Base-by-base conservation (phyloP, 2,888 invertebrate species). In the Scaptomyza flava region DNA sequence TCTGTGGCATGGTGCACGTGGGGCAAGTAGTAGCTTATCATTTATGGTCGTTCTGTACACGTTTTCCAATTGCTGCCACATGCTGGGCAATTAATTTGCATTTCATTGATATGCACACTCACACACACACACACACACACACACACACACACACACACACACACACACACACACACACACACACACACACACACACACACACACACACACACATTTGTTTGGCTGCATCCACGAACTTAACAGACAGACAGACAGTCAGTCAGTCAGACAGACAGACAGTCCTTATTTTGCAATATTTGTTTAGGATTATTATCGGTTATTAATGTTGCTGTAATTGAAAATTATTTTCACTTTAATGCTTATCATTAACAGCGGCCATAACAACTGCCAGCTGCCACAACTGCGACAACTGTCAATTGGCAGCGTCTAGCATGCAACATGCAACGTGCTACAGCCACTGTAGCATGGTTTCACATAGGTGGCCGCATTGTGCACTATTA, bases 261-360 rank as follows among this genome's bases (percentile, higher is more conserved):
- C 42, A 36, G 47, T 58, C 43, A 52, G 20, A 31, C 5, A 54
- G 30, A 38, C 6, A 27, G 46, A 36, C 50, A 58, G 20, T 36
- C 17, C 63, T 45, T 66, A 62, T 62, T 61, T 62, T 58, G 70
- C 79, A 83, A 73, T 86, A 86, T 88, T 85, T 88, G 84, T 83
- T 85, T 85, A 88, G 84, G 87, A 85, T 86, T 88, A 88, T 85
- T 83, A 86, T 84, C 82, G 88, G 81, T 83, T 86, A 84, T 88
- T 88, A 88, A 85, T 85, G 89, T 80, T 78, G 76, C 84, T 88
- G 87, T 88, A 85, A 85, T 85, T 85, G 84, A 85, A 85, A 85
- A 85, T 88, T 83, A 86, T 85, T 88, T 88, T 85, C 84, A 85
- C 84, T 85, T 85, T 85, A 88, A 74, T 83, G 89, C 71, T 84